Evolutionary conservation across 2,797 vertebrate species (phyloP).

Genomic region (Balearica regulorum): DNA sequence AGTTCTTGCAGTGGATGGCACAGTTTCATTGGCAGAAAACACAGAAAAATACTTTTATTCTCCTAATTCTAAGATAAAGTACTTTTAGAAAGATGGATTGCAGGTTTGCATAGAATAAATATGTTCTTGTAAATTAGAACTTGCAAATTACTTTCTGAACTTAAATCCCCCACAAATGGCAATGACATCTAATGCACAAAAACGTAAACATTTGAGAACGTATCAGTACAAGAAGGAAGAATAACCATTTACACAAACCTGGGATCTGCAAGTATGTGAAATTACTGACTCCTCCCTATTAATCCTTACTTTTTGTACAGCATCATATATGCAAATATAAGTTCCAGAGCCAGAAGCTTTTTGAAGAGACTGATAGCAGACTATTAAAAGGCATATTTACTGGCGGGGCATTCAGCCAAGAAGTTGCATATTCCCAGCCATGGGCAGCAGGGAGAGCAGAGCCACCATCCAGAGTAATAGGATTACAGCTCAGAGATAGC

Average conservation of each 20-base stretch:
- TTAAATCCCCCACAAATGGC: background rate
- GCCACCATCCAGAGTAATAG: slow-evolving; percentile 7
- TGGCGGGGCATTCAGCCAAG: slow-evolving; percentile 26
- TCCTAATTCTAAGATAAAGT: background rate
- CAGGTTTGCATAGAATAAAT: background rate
- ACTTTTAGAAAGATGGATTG: background rate
- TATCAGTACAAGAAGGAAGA: background rate
- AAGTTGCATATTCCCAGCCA: background rate
- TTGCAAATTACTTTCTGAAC: background rate
- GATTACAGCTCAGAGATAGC: slow-evolving; percentile 51
- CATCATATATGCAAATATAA: background rate
- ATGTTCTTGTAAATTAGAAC: background rate
- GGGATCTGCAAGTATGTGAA: background rate
- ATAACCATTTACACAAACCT: background rate
- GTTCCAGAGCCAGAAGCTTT: background rate
- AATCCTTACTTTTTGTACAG: background rate
- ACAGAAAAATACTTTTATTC: background rate
- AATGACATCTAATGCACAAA: background rate
- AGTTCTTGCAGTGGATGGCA: background rate
- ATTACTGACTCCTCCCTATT: background rate
- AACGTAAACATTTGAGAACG: accelerated
- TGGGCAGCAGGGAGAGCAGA: slow-evolving; percentile 28
- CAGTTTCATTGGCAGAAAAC: background rate
- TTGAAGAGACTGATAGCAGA: background rate
- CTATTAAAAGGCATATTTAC: slow-evolving; percentile 31